Evolutionary conservation across 2,113 vertebrate genomes (phyloP).

Genomic region (Ellobius talpinus): DNA sequence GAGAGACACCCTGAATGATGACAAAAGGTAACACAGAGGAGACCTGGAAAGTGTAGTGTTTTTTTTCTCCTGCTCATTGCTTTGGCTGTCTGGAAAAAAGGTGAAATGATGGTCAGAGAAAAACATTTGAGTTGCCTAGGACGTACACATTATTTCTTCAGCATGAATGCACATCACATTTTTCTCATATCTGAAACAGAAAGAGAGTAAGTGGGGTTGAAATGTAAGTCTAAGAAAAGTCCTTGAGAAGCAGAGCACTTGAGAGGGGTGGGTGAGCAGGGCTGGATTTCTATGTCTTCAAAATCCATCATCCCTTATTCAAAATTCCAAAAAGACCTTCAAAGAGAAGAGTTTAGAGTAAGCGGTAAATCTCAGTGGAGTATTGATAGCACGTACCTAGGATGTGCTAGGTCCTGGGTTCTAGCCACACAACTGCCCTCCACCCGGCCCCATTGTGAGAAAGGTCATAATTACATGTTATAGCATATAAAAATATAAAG

Average conservation of each 20-base stretch:
- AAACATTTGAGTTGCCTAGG: neutral
- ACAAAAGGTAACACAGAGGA: slow-evolving; percentile 84
- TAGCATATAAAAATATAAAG: neutral
- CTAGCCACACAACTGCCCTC: neutral
- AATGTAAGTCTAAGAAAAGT: neutral
- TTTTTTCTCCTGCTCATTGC: neutral
- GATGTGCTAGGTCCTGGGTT: neutral
- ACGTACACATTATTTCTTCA: slow-evolving; percentile 13
- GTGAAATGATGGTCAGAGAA: neutral
- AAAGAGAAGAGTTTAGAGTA: neutral
- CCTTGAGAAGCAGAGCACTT: slow-evolving; percentile 48
- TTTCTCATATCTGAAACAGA: neutral
- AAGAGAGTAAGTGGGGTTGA: neutral
- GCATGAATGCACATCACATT: neutral
- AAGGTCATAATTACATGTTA: neutral
- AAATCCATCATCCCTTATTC: neutral
- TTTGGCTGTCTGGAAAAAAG: neutral
- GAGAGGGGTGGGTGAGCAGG: neutral
- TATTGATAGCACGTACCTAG: neutral
- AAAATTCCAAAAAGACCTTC: neutral
- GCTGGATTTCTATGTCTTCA: neutral
- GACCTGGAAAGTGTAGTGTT: neutral
- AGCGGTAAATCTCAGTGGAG: too few relatives aligned
- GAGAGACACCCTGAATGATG: slow-evolving; percentile 77
- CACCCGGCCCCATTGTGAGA: neutral